phyloP scores from a whole-genome alignment of 2,888 invertebrate genomes.

The Poecilus cupreus region DNA sequence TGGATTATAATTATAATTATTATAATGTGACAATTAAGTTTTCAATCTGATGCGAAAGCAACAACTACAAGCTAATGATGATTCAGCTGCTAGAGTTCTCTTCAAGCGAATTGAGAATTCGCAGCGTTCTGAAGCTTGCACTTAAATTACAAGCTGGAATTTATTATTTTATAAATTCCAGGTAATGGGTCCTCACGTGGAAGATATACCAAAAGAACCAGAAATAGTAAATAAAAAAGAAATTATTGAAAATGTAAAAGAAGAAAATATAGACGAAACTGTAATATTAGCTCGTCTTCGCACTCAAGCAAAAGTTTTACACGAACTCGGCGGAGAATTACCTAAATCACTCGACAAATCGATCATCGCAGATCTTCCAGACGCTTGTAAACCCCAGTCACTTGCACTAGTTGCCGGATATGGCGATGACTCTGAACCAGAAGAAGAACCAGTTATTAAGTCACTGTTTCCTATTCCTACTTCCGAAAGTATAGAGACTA shows the following conservation, averaged over 20 bases:
- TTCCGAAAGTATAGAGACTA: conserved; percentile 56
- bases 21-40: conserved; percentile 68
- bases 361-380: conserved; percentile 62
- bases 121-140: conserved; percentile 47
- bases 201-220: conserved; percentile 47
- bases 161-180: conserved; percentile 8
- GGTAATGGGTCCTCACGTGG: conserved; percentile 52
- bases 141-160: not conserved
- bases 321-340: conserved; percentile 71
- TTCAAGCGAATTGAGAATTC: conserved; percentile 60
- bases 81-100: conserved; percentile 70
- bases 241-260: conserved; percentile 60
- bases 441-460: conserved; percentile 61
- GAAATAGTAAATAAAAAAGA: conserved; percentile 43
- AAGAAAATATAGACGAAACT: conserved; percentile 69
- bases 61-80: conserved; percentile 67
- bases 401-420: conserved; percentile 76
- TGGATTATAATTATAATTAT: conserved; percentile 46
- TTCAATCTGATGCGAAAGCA: conserved; percentile 70
- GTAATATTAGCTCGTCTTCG: conserved; percentile 71
- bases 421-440: conserved; percentile 74
- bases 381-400: conserved; percentile 61
- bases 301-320: conserved; percentile 71
- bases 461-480: conserved; percentile 36
- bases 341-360: conserved; percentile 68